Evolutionary conservation across 1,140 invertebrate species (phyloP).

Genomic region (Planococcus citri): DNA sequence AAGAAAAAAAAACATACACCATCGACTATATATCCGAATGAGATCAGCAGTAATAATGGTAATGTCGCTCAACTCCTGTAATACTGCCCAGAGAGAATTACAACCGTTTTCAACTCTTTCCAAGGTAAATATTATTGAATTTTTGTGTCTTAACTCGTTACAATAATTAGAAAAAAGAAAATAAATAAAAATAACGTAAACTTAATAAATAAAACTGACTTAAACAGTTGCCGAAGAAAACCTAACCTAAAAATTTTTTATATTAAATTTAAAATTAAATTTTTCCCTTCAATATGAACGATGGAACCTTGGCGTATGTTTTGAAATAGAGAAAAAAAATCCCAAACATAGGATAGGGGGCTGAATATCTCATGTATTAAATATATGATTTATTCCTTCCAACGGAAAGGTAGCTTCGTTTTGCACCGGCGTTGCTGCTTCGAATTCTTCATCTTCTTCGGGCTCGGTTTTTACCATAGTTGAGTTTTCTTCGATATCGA

Average conservation of each 20-base stretch:
- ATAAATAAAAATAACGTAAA: neutral
- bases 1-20: neutral
- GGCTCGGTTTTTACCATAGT: neutral
- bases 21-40: neutral
- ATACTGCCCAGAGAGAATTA: slow-evolving; percentile 6
- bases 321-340: too few species aligned
- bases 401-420: neutral
- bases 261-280: neutral
- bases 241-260: too few species aligned
- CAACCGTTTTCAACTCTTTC: neutral
- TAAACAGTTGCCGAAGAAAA: neutral
- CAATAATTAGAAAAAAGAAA: too few species aligned
- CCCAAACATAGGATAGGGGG: too few species aligned
- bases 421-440: neutral
- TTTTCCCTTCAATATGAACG: too few species aligned
- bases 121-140: neutral
- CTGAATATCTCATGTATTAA: neutral
- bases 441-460: neutral
- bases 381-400: neutral
- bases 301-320: too few species aligned
- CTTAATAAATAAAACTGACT: neutral
- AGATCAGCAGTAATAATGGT: neutral
- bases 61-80: neutral
- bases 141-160: neutral
- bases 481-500: neutral